Evolutionary conservation across 2,113 vertebrate species (phyloP), one percentile per base, ranked within the genome.

Genomic region (Pterocles orientalis): DNA sequence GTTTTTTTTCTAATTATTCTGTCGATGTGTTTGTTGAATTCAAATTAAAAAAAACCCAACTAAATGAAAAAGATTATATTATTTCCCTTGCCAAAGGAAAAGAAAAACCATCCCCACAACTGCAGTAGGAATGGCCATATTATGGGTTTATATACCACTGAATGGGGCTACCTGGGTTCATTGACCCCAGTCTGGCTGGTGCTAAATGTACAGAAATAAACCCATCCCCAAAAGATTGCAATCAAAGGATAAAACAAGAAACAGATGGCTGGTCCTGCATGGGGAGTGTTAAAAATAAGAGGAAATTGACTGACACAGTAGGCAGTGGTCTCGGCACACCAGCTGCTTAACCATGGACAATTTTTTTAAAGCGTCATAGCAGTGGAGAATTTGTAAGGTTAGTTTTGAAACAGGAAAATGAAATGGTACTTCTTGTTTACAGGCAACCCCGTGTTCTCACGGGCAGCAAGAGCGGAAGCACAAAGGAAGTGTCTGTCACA

Each of bases 261-360:
- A 92, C 95, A 97, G 95, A 97, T 94, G 92, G 91, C 56, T 96
- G 87, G 90, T 93, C 82, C 94, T 96, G 88, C 85, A 95, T 90
- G 82, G 94, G 94, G 85, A 85, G 77, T 33, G 54, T 95, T 95
- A 92, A 95, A 95, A 97, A 97, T 96, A 96, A 93, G 93, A 96
- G 87, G 91, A 96, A 95, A 96, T 96, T 96, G 94, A 95, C 90
- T 92, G 94, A 91, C 94, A 87, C 91, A 94, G 93, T 85, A 91
- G 88, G 93, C 78, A 96, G 89, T 92, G 95, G 91, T 96, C 87
- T 96, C 50, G 28, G 94, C 86, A 87, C 65, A 91, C 93, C 91
- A 95, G 91, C 57, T 94, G 95, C 93, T 91, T 85, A 94, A 76
- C 91, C 84, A 76, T 34, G 57, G 73, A 58, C 89, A 91, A 31